Evolutionary conservation across 2,113 vertebrate genomes (phyloP), one percentile per base, ranked within the genome.

Genomic region (Mormyrus lacerda): DNA sequence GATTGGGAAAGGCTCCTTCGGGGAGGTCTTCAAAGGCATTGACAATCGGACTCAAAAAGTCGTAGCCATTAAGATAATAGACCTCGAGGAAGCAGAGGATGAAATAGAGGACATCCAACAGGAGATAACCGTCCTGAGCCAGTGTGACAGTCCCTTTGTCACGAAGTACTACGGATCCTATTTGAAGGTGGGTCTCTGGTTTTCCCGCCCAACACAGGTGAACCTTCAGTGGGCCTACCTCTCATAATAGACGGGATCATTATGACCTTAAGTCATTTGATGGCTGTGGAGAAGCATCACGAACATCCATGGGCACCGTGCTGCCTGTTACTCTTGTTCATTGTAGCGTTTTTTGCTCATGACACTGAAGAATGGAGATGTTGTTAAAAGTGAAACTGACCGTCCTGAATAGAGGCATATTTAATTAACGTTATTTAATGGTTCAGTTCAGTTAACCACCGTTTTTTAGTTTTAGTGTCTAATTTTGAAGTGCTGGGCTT

Each of bases 101-200:
- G 98, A 99, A 96, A 99, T 99, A 65, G 98, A 99, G 93, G 98
- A 99, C 95, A 98, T 99, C 92, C 98, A 99, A 87, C 98, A 99
- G 94, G 98, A 99, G 95, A 99, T 99, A 94, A 99, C 98, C 0
- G 98, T 99, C 90, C 96, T 99, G 92, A 99, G 98, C 95, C 98
- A 99, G 94, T 99, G 98, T 3, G 98, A 99, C 96, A 99, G 98
- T 91, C 98, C 98, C 21, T 98, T 98, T 2, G 97, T 99, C 93
- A 99, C 98, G 93, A 99, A 98, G 92, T 99, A 99, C 91, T 99
- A 99, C 88, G 98, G 98, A 91, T 99, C 98, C 51, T 99, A 99
- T 93, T 96, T 99, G 91, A 99, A 99, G 97, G 98, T 99, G 94
- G 96, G 93, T 90, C 89, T 51, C 79, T 10, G 13, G 76, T 82